Conservation (phyloP, 2,113 vertebrate genomes). For the Seriola quinqueradiata region DNA sequence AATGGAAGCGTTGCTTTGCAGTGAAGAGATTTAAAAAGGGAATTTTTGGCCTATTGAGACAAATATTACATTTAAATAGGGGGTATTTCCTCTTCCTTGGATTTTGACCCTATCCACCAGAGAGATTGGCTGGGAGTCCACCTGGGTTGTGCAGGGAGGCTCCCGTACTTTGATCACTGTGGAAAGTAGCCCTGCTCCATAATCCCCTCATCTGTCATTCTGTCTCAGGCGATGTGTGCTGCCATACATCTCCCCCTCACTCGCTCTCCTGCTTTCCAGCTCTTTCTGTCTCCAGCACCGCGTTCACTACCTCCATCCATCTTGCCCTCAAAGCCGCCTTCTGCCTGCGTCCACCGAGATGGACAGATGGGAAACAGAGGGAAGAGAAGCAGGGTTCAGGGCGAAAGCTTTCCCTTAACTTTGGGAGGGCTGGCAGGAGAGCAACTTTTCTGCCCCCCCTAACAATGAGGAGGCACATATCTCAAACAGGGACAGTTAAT, state of each 20-base stretch:
- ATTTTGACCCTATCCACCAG: conserved; percentile 51
- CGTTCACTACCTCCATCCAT: conserved; percentile 70
- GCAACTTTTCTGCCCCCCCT: conserved; percentile 41
- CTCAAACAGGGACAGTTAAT: conserved; percentile 59
- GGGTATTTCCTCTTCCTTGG: conserved; percentile 46
- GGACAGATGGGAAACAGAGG: conserved; percentile 65
- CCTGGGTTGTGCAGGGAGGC: conserved; percentile 49
- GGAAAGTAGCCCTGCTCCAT: conserved; percentile 72
- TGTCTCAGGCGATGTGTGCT: conserved; percentile 70
- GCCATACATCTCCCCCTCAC: conserved; percentile 77
- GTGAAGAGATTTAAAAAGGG: conserved; percentile 1
- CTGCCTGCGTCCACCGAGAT: conserved; percentile 47
- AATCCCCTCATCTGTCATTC: conserved; percentile 82
- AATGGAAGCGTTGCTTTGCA: conserved; percentile 27
- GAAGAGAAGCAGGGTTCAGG: conserved; percentile 34
- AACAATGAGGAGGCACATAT: conserved; percentile 48
- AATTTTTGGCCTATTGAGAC: conserved; percentile 45
- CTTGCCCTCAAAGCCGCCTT: conserved; percentile 55
- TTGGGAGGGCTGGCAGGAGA: conserved; percentile 38
- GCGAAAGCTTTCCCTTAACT: conserved; percentile 35
- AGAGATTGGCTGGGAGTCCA: conserved; percentile 54
- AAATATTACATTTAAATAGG: conserved; percentile 54
- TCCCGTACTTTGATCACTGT: conserved; percentile 74
- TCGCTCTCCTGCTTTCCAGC: conserved; percentile 40
- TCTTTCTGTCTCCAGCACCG: conserved; percentile 50